phyloP scores from a whole-genome alignment of 2,888 invertebrate genomes.

The Catocala fraxini region DNA sequence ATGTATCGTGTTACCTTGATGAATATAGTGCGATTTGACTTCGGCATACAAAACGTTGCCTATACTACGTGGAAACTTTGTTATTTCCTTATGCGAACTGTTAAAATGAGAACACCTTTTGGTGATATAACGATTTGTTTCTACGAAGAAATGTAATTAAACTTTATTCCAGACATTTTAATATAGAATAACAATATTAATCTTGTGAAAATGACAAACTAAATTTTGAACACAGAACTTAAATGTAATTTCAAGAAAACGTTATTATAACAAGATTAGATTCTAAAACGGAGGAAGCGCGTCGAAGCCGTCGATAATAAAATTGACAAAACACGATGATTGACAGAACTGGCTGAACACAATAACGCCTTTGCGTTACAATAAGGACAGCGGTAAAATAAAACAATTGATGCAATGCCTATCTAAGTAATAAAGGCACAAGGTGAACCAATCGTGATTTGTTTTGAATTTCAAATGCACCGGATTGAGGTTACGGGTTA shows the following conservation, averaged over 20 bases:
- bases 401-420: constrained; percentile 28
- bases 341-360: constrained; percentile 25
- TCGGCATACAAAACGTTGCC: background rate
- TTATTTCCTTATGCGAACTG: too few relatives aligned
- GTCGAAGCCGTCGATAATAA: too few relatives aligned
- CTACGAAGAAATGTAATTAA: too few relatives aligned
- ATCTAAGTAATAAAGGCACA: constrained; percentile 36
- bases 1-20: constrained; percentile 46
- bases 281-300: constrained; percentile 22
- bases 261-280: background rate
- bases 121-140: too few relatives aligned
- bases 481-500: constrained; percentile 13
- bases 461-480: constrained; percentile 28
- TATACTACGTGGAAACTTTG: too few relatives aligned
- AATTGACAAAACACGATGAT: constrained; percentile 31
- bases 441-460: constrained; percentile 36
- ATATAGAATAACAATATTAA: too few relatives aligned
- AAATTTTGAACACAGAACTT: too few relatives aligned
- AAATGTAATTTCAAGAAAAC: background rate
- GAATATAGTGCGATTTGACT: constrained; percentile 13
- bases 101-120: too few relatives aligned
- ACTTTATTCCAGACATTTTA: too few relatives aligned
- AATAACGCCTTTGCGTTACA: constrained; percentile 24
- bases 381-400: constrained; percentile 40
- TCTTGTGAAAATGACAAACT: too few relatives aligned